Evolutionary conservation across 2,888 invertebrate genomes (phyloP).

Genomic region (Nemapogon koenigi): DNA sequence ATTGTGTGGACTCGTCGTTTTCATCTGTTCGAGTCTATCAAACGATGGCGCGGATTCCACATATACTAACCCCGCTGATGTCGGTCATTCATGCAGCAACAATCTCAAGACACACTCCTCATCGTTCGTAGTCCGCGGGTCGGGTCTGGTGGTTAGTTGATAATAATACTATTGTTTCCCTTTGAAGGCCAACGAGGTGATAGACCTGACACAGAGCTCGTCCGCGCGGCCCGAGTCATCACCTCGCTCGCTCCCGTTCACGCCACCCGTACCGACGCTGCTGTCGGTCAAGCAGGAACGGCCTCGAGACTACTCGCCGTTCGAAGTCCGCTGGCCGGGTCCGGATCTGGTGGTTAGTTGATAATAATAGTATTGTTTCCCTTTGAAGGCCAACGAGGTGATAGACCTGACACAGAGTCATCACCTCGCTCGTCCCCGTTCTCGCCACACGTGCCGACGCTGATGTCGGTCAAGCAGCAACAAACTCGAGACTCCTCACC

Average conservation of each 20-base stretch:
- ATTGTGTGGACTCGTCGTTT: too few species aligned
- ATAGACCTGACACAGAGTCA: conserved; percentile 47
- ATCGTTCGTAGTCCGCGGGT: too few species aligned
- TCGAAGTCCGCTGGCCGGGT: too few species aligned
- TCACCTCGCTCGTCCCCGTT: conserved; percentile 1
- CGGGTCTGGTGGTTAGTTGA: too few species aligned
- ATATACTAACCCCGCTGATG: too few species aligned
- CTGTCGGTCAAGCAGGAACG: too few species aligned
- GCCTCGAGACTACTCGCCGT: too few species aligned
- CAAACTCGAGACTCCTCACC: conserved; percentile 18
- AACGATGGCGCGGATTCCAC: too few species aligned
- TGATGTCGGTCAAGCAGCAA: neutral
- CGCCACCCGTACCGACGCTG: conserved; percentile 10
- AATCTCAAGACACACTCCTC: too few species aligned
- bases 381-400: conserved; percentile 37
- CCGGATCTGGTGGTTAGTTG: too few species aligned
- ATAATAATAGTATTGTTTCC: conserved; percentile 1
- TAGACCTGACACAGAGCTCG: conserved; percentile 42
- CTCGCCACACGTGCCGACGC: conserved; percentile 20
- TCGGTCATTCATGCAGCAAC: too few species aligned
- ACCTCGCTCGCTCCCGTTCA: conserved; percentile 16
- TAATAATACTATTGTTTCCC: conserved; percentile 4
- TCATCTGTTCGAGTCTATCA: too few species aligned
- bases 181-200: conserved; percentile 41
- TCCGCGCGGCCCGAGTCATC: conserved; percentile 17